A percentile compares a stretch with the other conserved stretches of the same genome.
Evolutionary conservation across 2,797 vertebrate species (phyloP).

Genomic region (Scyliorhinus canicula): DNA sequence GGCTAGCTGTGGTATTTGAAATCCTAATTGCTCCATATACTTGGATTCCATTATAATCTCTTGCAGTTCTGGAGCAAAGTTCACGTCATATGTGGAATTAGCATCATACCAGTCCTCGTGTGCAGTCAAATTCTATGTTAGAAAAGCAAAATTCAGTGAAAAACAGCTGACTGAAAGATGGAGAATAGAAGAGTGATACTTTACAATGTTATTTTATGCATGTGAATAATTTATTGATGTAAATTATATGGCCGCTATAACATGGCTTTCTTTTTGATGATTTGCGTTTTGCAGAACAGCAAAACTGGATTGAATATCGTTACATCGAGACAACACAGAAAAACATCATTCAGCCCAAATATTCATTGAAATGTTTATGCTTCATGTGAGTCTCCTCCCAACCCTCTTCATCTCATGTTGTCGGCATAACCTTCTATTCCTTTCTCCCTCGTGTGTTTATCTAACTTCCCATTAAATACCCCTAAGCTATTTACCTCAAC

Average conservation of each 20-base stretch:
- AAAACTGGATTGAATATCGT: not conserved
- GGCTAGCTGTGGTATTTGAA: slow-evolving; percentile 63
- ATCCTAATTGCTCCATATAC: slow-evolving; percentile 68
- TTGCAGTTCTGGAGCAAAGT: slow-evolving; percentile 70
- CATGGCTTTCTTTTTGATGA: not conserved
- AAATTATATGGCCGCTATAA: not conserved
- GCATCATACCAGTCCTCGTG: slow-evolving; percentile 42
- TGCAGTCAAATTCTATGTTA: not conserved
- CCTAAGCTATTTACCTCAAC: too few relatives aligned
- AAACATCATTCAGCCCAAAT: not conserved
- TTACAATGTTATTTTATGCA: not conserved
- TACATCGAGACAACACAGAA: not conserved
- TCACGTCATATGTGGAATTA: slow-evolving; percentile 57
- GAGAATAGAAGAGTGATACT: not conserved
- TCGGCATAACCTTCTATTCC: too few relatives aligned
- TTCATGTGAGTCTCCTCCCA: too few relatives aligned
- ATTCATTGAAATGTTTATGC: too few relatives aligned
- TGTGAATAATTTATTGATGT: not conserved
- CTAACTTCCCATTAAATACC: too few relatives aligned
- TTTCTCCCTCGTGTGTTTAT: too few relatives aligned
- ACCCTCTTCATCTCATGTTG: too few relatives aligned
- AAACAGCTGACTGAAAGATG: not conserved
- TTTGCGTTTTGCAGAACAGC: not conserved
- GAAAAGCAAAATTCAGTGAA: not conserved
- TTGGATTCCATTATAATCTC: slow-evolving; percentile 77